A percentile compares a stretch with the other conserved stretches of the same genome.
Evolutionary conservation across 1,140 invertebrate genomes (phyloP).

Genomic region (Platorchestia sp.): DNA sequence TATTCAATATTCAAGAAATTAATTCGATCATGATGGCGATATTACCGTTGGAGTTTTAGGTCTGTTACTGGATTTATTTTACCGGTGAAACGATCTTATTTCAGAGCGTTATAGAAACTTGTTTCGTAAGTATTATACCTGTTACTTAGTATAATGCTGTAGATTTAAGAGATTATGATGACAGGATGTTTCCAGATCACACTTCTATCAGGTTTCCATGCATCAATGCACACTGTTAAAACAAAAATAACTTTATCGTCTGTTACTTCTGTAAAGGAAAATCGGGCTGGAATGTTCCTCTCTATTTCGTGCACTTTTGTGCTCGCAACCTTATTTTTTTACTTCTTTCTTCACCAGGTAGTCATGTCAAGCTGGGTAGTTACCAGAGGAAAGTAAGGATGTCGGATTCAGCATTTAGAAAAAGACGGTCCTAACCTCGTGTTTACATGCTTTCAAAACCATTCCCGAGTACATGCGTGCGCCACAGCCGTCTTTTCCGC

Average conservation of each 20-base stretch:
- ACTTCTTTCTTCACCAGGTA: too few relatives aligned
- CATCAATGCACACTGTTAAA: not conserved
- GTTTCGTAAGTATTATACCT: not conserved
- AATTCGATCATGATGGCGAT: not conserved
- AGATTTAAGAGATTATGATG: not conserved
- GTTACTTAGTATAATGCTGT: not conserved
- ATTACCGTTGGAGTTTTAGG: not conserved
- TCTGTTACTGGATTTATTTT: not conserved
- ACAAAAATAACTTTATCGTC: not conserved
- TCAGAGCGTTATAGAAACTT: not conserved
- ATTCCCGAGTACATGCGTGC: not conserved
- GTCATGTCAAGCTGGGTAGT: too few relatives aligned
- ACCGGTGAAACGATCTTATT: not conserved
- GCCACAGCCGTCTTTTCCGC: not conserved
- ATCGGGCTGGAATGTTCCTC: not conserved
- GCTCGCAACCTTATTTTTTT: not conserved
- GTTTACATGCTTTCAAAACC: not conserved
- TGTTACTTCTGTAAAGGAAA: not conserved
- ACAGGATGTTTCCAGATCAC: not conserved
- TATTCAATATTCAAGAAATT: not conserved
- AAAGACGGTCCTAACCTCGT: not conserved
- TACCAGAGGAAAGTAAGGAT: not conserved
- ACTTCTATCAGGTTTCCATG: not conserved
- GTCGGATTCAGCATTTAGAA: not conserved
- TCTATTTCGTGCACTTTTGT: not conserved